phyloP scores from a whole-genome alignment of 2,113 vertebrate genomes.

The Myotis lucifugus region DNA sequence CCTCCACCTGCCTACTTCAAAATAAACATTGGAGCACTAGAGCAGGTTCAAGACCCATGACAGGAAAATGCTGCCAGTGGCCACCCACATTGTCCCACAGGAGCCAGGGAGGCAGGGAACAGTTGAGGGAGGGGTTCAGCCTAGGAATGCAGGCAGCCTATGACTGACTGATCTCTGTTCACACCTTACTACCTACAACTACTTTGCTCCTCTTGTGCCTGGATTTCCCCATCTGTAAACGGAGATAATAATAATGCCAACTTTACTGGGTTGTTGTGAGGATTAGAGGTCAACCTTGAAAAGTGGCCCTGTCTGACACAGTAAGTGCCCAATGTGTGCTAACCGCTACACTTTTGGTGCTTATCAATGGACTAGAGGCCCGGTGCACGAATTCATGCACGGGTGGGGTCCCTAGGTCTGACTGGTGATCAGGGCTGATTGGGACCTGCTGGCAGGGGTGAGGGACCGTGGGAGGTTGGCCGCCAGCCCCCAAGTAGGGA shows the following conservation, averaged over 20 bases:
- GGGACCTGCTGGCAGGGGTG: too few relatives aligned
- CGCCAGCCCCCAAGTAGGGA: too few relatives aligned
- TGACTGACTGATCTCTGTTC: not conserved
- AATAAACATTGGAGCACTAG: not conserved
- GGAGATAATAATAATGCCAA: not conserved
- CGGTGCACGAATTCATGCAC: too few relatives aligned
- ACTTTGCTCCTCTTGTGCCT: slow-evolving; percentile 20
- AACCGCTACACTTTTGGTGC: not conserved
- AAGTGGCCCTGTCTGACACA: not conserved
- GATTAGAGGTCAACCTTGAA: not conserved
- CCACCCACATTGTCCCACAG: not conserved
- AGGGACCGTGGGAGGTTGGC: too few relatives aligned
- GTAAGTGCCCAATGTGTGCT: not conserved
- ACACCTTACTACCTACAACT: not conserved
- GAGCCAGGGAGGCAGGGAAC: not conserved
- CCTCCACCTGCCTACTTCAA: not conserved
- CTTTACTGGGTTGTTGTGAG: not conserved
- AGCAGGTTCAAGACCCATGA: not conserved
- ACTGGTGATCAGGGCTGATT: too few relatives aligned
- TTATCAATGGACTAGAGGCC: not conserved
- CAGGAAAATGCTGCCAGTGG: not conserved
- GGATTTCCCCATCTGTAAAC: slow-evolving; percentile 18
- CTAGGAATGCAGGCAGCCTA: not conserved
- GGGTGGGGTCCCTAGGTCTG: too few relatives aligned
- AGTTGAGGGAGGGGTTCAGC: not conserved